Evolutionary conservation across 2,797 vertebrate genomes (phyloP).

Genomic region (Apodemus agrarius): DNA sequence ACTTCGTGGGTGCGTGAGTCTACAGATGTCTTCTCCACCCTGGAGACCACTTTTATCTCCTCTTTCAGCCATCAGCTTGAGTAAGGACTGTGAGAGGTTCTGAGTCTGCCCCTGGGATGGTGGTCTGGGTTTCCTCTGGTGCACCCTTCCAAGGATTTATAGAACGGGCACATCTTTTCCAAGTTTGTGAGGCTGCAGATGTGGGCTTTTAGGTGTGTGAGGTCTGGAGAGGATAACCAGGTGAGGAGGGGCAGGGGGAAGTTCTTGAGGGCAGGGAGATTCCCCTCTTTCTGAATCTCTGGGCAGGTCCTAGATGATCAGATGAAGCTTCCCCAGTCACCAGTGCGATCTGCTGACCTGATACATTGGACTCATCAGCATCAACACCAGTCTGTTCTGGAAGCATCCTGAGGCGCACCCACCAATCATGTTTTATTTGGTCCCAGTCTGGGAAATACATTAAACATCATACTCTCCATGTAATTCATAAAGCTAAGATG

Average conservation of each 20-base stretch:
- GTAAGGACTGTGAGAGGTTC: neutral
- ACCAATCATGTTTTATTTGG: neutral
- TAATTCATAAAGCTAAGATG: neutral
- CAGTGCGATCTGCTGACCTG: neutral
- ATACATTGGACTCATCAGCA: neutral
- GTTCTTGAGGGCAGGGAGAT: too few relatives aligned
- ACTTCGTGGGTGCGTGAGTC: too few relatives aligned
- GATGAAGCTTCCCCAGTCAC: neutral
- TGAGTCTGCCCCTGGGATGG: accelerated
- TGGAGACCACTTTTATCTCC: neutral
- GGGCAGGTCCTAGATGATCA: too few relatives aligned
- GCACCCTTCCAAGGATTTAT: neutral
- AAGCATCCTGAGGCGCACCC: neutral
- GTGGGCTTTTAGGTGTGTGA: neutral
- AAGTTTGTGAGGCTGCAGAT: neutral
- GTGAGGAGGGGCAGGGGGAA: neutral
- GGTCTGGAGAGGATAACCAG: neutral
- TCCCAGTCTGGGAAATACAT: neutral
- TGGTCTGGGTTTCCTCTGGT: neutral
- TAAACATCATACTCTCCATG: neutral
- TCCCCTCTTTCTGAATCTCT: neutral
- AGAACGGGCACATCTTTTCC: neutral
- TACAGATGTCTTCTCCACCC: accelerated
- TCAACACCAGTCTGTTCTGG: neutral
- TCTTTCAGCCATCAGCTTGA: too few relatives aligned